Percentiles rank a stretch among this genome's conserved stretches.
phyloP scores from a whole-genome alignment of 2,113 vertebrate species.

The Phalacrocorax carbo region DNA sequence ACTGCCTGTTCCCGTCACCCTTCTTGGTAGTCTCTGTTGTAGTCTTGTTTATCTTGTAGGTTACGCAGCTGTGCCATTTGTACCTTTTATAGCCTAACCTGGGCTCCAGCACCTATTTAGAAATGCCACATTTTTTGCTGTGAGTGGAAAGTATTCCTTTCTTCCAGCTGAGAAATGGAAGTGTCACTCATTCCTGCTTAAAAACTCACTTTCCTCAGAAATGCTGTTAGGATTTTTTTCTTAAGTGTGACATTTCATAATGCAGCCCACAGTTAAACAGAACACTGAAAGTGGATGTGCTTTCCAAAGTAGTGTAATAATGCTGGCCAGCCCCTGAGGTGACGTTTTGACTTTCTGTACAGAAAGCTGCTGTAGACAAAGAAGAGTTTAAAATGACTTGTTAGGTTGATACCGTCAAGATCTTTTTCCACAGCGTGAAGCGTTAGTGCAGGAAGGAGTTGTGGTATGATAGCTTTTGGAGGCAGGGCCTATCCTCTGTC shows the following conservation, averaged over 20 bases:
- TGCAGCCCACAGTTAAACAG: background rate
- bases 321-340: background rate
- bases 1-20: background rate
- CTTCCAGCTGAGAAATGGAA: background rate
- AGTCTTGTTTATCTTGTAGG: background rate
- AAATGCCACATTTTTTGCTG: background rate
- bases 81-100: background rate
- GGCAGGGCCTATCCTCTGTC: background rate
- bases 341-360: background rate
- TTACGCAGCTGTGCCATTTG: background rate
- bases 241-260: background rate
- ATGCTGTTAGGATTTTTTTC: background rate
- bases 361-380: background rate
- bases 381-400: background rate
- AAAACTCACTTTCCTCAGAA: background rate
- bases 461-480: background rate
- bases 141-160: background rate
- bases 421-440: background rate
- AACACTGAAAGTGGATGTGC: background rate
- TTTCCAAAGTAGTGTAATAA: background rate
- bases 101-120: background rate
- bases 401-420: background rate
- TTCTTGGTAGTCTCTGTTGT: background rate
- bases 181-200: background rate
- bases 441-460: background rate